Conservation (phyloP, 2,113 vertebrate species). For the Petrocephalus zakoni region DNA sequence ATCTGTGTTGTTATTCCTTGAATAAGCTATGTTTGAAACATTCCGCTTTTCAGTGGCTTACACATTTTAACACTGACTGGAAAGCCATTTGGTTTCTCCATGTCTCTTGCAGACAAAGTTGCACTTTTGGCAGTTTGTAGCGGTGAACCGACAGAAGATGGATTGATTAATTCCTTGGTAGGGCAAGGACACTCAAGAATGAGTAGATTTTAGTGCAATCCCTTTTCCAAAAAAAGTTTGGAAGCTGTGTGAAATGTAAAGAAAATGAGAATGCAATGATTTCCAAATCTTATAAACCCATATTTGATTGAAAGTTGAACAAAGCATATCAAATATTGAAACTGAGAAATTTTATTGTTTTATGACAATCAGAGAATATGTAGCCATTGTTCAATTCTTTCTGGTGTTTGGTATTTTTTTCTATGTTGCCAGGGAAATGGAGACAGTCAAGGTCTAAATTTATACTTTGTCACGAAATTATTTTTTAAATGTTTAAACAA, state of each 20-base stretch:
- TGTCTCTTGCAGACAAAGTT: not conserved
- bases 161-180: slow-evolving; percentile 45
- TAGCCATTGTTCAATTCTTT: not conserved
- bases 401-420: not conserved
- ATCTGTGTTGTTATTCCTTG: not conserved
- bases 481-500: not conserved
- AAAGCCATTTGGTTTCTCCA: not conserved
- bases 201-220: not conserved
- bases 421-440: not conserved
- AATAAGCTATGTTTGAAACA: not conserved
- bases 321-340: no score
- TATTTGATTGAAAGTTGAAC: no score
- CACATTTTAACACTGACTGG: not conserved
- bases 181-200: not conserved
- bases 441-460: not conserved
- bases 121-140: not conserved
- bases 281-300: no score
- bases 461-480: not conserved
- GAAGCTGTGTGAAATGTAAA: no score
- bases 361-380: not conserved
- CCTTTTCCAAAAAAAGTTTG: no score
- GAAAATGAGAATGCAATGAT: no score
- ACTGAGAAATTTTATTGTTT: no score
- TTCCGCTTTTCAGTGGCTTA: not conserved
- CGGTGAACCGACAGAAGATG: slow-evolving; percentile 40